Evolutionary conservation across 1,140 invertebrate species (phyloP), one percentile per base, ranked within the genome.

Genomic region (Drosophila bifasciata): DNA sequence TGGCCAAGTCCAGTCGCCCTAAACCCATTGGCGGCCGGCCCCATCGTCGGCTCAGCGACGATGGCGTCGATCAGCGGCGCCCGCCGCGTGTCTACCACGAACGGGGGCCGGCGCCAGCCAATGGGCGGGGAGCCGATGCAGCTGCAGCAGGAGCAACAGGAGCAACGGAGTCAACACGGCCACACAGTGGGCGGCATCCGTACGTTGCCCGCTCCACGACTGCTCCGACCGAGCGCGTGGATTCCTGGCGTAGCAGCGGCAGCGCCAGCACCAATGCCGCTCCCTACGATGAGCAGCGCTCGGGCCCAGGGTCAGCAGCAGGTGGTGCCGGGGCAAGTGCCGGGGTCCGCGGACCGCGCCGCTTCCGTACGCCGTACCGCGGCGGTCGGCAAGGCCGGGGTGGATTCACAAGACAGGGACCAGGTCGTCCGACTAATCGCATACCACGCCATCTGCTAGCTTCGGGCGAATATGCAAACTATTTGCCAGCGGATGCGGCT

Each of bases 1-100:
- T 95, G 62, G 89, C 92, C 3, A 95, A 95, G 83, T 92, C 89
- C 36, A 90, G 89, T 70, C 86, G 92, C 28, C 72, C 88, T 40
- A 91, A 91, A 59, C 83, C 81, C 45, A 88, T 91, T 73, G 79
- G 85, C 17, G 89, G 79, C 19, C 73, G 89, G 28, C 60, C 89
- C 59, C 78, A 72, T 62, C 72, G 89, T 6, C 81, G 83, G 6
- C 59, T 63, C 49, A 81, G 59, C 61, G 83, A 88, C n/a, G 83
- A 88, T 45, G 50, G 55, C 21, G 40, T 51, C 59, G 83, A 83
- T 17, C 75, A 83, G 56, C 75, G 84, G 11, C 83, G 83, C 43
- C 77, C 81, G 55, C 73, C 77, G 51, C 81, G 81, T 41, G 13
- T 32, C 46, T 88, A 88, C 56, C 46, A 88, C 39, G 83, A 88